A percentile compares a stretch with the other conserved stretches of the same genome.
Evolutionary conservation across 2,113 vertebrate species (phyloP).

Genomic region (Leucopsar rothschildi): DNA sequence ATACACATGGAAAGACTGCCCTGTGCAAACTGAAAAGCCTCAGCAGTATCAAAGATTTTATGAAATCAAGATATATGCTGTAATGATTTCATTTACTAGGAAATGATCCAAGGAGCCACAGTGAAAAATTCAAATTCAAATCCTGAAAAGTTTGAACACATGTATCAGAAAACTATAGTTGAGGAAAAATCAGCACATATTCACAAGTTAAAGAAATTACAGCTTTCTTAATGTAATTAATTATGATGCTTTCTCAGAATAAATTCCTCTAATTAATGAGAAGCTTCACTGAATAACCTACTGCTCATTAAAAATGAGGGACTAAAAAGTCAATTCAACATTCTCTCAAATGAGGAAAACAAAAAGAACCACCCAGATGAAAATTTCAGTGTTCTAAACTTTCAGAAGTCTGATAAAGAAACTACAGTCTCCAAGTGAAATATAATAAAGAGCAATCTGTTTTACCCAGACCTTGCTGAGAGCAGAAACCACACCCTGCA

Average conservation of each 20-base stretch:
- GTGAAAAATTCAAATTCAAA: not conserved
- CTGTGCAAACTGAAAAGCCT: not conserved
- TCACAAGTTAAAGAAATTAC: not conserved
- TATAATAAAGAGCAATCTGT: not conserved
- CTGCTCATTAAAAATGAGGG: not conserved
- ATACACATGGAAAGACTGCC: not conserved
- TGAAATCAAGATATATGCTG: not conserved
- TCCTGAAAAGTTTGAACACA: not conserved
- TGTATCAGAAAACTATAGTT: not conserved
- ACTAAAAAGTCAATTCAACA: not conserved
- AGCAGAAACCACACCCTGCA: not conserved
- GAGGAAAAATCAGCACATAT: not conserved
- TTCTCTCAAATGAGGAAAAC: not conserved
- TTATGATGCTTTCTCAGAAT: not conserved
- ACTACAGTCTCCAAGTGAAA: not conserved
- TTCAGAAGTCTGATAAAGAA: not conserved
- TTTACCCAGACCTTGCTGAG: not conserved
- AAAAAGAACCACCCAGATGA: not conserved
- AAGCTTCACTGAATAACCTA: not conserved
- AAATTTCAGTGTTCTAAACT: not conserved
- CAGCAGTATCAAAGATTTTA: not conserved
- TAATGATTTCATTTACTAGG: not conserved
- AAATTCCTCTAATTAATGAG: not conserved
- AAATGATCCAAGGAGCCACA: not conserved
- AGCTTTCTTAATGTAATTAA: not conserved